Percentiles rank a stretch among this genome's conserved stretches.
Conservation (phyloP, 2,888 invertebrate species). For the Ptilodon capucinus region DNA sequence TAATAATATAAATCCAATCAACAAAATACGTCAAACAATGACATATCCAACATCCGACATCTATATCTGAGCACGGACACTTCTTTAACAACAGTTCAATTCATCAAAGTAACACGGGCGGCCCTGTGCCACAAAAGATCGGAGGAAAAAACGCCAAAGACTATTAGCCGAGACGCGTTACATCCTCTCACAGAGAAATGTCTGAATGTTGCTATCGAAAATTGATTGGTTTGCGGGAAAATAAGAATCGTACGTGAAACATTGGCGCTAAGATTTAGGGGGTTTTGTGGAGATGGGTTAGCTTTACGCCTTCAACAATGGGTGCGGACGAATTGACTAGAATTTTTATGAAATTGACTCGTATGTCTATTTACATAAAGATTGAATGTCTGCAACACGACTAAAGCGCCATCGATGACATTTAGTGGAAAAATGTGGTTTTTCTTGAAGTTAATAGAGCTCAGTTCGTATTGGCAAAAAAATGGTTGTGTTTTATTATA, state of each 20-base stretch:
- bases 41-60: background rate
- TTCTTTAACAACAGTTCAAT: conserved; percentile 7
- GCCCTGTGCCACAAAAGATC: conserved; percentile 1
- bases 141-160: conserved; percentile 6
- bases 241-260: background rate
- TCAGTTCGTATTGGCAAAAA: too few species aligned
- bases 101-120: conserved; percentile 15
- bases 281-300: background rate
- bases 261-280: background rate
- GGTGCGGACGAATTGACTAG: too few species aligned
- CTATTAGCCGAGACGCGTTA: conserved; percentile 5
- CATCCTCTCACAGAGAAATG: conserved; percentile 2
- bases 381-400: too few species aligned
- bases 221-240: conserved; percentile 4
- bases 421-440: too few species aligned
- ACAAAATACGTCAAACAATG: background rate
- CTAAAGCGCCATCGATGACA: too few species aligned
- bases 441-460: too few species aligned
- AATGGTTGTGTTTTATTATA: too few species aligned
- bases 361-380: too few species aligned
- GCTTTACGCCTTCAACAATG: too few species aligned
- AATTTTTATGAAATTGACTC: too few species aligned
- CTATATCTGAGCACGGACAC: background rate
- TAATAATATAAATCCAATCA: too few species aligned
- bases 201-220: background rate